Evolutionary conservation across 2,113 vertebrate genomes (phyloP).

Genomic region (Strix aluco): DNA sequence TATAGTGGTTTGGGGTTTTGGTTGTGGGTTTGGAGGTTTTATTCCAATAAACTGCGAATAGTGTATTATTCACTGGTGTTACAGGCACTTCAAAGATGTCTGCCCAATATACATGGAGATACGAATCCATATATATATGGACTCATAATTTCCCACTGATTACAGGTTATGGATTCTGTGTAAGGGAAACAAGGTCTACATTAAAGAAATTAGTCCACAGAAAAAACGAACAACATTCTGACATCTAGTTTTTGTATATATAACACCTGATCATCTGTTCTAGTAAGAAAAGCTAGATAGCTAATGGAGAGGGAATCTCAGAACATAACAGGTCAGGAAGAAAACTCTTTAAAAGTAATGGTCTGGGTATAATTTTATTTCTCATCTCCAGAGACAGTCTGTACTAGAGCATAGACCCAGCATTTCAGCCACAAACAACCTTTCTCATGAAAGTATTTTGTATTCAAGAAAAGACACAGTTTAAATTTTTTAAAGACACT

Average conservation of each 20-base stretch:
- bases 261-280: neutral
- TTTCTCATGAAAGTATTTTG: neutral
- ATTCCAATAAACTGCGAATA: neutral
- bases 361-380: neutral
- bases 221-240: neutral
- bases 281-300: neutral
- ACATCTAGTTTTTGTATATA: rapidly evolving
- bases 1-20: neutral
- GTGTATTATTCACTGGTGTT: neutral
- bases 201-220: neutral
- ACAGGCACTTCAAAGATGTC: neutral
- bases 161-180: neutral
- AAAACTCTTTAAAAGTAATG: neutral
- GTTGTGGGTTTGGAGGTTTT: neutral
- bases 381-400: neutral
- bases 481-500: neutral
- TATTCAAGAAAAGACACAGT: neutral
- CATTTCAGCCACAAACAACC: neutral
- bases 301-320: neutral
- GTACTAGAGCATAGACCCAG: neutral
- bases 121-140: neutral
- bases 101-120: neutral
- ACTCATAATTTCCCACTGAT: neutral
- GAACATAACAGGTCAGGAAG: neutral
- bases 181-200: neutral